Evolutionary conservation across 2,888 invertebrate species (phyloP).

Genomic region (Leptinotarsa peninsularis): DNA sequence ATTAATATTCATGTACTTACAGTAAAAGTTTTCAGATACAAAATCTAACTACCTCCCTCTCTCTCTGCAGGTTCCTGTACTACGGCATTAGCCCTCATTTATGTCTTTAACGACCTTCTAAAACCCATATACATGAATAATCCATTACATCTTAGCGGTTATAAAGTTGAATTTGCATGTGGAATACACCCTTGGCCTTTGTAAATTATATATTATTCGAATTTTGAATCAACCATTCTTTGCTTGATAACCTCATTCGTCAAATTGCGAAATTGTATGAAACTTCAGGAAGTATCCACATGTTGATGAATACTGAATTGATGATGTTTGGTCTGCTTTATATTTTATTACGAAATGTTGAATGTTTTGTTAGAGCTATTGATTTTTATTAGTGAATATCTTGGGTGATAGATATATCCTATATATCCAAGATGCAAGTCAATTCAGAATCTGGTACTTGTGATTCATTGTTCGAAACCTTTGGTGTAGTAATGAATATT

Average conservation of each 20-base stretch:
- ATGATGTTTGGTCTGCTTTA: not conserved
- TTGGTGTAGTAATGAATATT: too few relatives aligned
- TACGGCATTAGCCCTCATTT: conserved; percentile 28
- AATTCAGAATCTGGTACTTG: too few relatives aligned
- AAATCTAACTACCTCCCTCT: conserved; percentile 26
- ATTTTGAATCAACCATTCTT: conserved; percentile 32
- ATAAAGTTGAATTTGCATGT: conserved; percentile 42
- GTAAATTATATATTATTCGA: conserved; percentile 32
- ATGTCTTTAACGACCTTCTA: conserved; percentile 35
- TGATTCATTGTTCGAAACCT: too few relatives aligned
- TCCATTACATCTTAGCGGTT: conserved; percentile 41
- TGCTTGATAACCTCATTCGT: conserved; percentile 11
- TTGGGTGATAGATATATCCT: too few relatives aligned
- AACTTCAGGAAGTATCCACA: conserved; percentile 2
- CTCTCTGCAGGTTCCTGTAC: conserved; percentile 17
- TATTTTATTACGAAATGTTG: not conserved
- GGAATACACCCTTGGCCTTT: conserved; percentile 31
- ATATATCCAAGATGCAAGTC: too few relatives aligned
- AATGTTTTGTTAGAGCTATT: not conserved
- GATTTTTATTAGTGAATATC: not conserved
- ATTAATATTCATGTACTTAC: conserved; percentile 10
- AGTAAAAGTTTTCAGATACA: conserved; percentile 12
- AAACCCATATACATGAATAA: conserved; percentile 40
- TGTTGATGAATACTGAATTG: conserved; percentile 11
- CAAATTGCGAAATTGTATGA: conserved; percentile 11